A percentile compares a stretch with the other conserved stretches of the same genome.
Evolutionary conservation across 1,140 invertebrate species (phyloP).

Genomic region (Phocides pigmalion): DNA sequence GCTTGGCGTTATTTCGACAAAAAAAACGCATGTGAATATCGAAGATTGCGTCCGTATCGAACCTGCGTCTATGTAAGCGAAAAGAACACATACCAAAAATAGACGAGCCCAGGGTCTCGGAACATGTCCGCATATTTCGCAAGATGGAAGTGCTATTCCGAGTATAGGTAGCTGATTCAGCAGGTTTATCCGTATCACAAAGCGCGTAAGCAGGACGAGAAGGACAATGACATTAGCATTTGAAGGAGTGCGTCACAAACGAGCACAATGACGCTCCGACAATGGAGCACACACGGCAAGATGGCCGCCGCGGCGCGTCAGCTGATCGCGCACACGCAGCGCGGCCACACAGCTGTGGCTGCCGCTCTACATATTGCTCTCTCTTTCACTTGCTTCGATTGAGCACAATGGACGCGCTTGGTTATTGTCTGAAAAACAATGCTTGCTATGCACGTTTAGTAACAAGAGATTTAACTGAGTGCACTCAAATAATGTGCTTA

Average conservation of each 20-base stretch:
- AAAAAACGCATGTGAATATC: conserved; percentile 36
- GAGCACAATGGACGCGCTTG: conserved; percentile 46
- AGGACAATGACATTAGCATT: conserved; percentile 78
- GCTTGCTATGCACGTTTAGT: conserved; percentile 36
- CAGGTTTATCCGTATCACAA: conserved; percentile 51
- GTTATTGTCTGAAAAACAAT: conserved; percentile 59
- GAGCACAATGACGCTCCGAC: conserved; percentile 73
- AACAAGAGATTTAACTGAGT: conserved; percentile 1
- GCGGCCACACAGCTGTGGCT: conserved; percentile 46
- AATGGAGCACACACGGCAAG: conserved; percentile 71
- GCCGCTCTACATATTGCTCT: conserved; percentile 61
- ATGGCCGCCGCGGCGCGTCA: conserved; percentile 76
- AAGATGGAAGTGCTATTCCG: conserved; percentile 51
- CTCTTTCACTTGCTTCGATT: conserved; percentile 62
- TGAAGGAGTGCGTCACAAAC: conserved; percentile 70
- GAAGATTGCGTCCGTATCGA: conserved; percentile 37
- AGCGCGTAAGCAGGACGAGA: conserved; percentile 51
- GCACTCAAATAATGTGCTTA: conserved; percentile 5
- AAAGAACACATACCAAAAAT: conserved; percentile 68
- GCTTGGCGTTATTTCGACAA: conserved; percentile 36
- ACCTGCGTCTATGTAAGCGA: conserved; percentile 49
- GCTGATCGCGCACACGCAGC: conserved; percentile 75
- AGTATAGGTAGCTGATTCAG: conserved; percentile 36
- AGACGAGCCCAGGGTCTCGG: conserved; percentile 65
- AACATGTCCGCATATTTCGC: conserved; percentile 31